A percentile compares a stretch with the other conserved stretches of the same genome.
These are phyloP conservation scores for Saturnia japonica DNA, from an alignment of 2,888 invertebrate species.

Conservation along the genomic window DNA sequence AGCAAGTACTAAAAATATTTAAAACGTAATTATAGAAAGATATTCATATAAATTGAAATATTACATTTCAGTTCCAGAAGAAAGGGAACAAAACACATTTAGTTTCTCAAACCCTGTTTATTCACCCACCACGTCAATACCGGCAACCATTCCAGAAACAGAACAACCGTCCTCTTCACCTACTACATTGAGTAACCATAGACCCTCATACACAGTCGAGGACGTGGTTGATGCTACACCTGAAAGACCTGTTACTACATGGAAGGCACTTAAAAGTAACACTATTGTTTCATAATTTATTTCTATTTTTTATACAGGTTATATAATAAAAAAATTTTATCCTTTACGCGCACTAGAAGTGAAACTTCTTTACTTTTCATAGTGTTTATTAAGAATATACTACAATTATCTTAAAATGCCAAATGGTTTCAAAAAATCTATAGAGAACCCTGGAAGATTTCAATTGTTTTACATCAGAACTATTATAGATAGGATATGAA, in stretches of 20 bases:
- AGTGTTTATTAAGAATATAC: no score
- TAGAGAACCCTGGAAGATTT: no score
- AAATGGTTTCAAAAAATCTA: no score
- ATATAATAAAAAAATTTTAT: no score
- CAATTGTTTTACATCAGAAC: no score
- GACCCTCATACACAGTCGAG: conserved; percentile 87
- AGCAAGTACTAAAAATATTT: no score
- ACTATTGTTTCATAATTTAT: background rate
- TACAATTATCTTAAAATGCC: no score
- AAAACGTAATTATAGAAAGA: background rate
- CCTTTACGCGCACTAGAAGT: background rate
- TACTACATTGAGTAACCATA: conserved; percentile 62
- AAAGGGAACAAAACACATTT: conserved; percentile 82
- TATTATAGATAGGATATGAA: no score
- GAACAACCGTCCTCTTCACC: conserved; percentile 46
- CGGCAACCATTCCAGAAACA: conserved; percentile 41
- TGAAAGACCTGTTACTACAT: conserved; percentile 65
- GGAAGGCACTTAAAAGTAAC: conserved; percentile 73
- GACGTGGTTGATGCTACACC: conserved; percentile 87
- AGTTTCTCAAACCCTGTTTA: conserved; percentile 94
- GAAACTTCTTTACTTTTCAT: background rate
- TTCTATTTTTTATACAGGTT: background rate
- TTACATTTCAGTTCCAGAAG: conserved; percentile 49
- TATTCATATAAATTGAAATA: background rate
- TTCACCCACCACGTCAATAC: conserved; percentile 83